A percentile compares a stretch with the other conserved stretches of the same genome.
Evolutionary conservation across 2,797 vertebrate genomes (phyloP).

Genomic region (Channallabes apus): DNA sequence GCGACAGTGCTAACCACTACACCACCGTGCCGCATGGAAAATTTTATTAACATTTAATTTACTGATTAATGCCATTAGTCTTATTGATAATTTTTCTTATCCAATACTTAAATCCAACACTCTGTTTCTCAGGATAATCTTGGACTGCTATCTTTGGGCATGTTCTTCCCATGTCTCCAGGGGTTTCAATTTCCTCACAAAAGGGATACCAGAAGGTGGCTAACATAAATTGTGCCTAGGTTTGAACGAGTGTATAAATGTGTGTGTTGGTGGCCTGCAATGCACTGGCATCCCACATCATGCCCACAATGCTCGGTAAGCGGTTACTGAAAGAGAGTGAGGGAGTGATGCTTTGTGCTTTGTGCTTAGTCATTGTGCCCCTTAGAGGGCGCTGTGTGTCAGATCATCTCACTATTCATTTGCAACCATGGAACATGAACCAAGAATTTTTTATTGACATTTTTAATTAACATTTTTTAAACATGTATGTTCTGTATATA

Average conservation of each 20-base stretch:
- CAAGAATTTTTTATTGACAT: too few relatives aligned
- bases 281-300: not conserved
- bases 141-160: not conserved
- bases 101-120: not conserved
- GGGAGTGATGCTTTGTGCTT: not conserved
- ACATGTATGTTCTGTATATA: not conserved
- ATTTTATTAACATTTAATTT: not conserved
- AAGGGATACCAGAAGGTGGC: too few relatives aligned
- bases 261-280: not conserved
- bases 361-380: not conserved
- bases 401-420: not conserved
- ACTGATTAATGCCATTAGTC: not conserved
- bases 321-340: not conserved
- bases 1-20: too few relatives aligned
- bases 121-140: not conserved
- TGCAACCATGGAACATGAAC: not conserved
- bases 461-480: not conserved
- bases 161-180: not conserved
- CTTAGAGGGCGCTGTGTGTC: not conserved
- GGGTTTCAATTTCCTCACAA: not conserved
- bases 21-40: too few relatives aligned
- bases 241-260: not conserved
- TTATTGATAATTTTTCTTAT: not conserved
- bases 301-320: not conserved
- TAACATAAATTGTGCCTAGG: not conserved